These are phyloP conservation scores for Protobothrops mucrosquamatus DNA, from an alignment of 2,113 vertebrate genomes.

Conservation along the genomic window DNA sequence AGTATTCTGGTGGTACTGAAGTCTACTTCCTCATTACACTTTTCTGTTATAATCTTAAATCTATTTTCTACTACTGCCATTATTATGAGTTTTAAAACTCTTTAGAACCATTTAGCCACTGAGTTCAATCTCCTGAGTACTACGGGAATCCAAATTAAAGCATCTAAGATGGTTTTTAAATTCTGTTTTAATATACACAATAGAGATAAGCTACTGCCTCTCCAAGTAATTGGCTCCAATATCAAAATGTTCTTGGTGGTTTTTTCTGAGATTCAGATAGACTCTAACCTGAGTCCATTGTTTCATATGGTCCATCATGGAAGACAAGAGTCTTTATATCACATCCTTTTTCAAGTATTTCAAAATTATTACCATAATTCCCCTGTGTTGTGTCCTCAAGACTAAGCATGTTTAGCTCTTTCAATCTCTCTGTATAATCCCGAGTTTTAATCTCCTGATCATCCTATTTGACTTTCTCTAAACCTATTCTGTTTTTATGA, in stretches of 20 bases:
- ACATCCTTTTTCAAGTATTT: neutral
- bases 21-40: neutral
- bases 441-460: neutral
- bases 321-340: neutral
- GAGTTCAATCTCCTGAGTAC: neutral
- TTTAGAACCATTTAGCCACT: neutral
- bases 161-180: neutral
- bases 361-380: neutral
- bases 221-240: neutral
- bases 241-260: neutral
- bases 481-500: neutral
- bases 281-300: neutral
- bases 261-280: neutral
- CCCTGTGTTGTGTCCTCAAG: neutral
- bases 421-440: neutral
- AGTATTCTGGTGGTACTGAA: neutral
- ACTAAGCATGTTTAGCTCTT: neutral
- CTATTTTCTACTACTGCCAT: neutral
- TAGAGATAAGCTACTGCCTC: neutral
- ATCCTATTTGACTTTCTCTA: neutral
- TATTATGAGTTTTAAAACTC: neutral
- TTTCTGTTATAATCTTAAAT: neutral
- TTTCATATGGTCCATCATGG: neutral
- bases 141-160: neutral
- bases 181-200: neutral